Evolutionary conservation across 2,888 invertebrate species (phyloP), one percentile per base, ranked within the genome.

Genomic region (Ectemnius continuus): DNA sequence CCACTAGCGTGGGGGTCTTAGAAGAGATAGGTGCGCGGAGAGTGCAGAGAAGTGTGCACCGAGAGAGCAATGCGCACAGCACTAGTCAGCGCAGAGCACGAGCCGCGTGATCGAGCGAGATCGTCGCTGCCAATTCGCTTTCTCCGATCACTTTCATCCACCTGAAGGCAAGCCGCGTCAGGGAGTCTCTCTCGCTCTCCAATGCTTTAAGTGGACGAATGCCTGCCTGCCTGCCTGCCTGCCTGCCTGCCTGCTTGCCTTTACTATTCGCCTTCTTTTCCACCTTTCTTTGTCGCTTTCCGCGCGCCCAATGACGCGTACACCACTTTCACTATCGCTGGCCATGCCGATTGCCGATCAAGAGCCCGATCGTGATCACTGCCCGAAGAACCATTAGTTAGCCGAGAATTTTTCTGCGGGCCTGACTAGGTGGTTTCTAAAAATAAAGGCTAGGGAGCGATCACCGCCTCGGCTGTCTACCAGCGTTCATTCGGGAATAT

Each of bases 141-240:
- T 90, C 90, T 89, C 90, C 90, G 85, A 88, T 89, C 89, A 90
- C 90, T 90, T 90, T 90, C 90, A 90, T 90, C 85, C 86, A 83
- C 82, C 86, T 85, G 82, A 82, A 84, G 83, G 77, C 83, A 61
- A 14, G 52, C 36, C 5, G 16, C 52, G 52, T 52, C 16, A 52
- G 16, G 52, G 52, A 52, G 52, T 16, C 52, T 52, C 16, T 13
- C 16, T 47, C 8, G n/a, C 52, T 16, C 52, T 52, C 14, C 52
- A 16, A 52, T 16, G 52, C 16, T 6, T 14, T 48, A 47, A 23
- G 23, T 45, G 52, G 20, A 61, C 8, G 45, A 26, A 61, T 11
- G 58, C 56, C 47, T 61, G 58, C 46, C 67, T 36, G 36, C 36
- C 36, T 66, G 61, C 47, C 58, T 36, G 64, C 36, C 13, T 20